Percentiles rank a stretch among this genome's conserved stretches.
These are phyloP conservation scores for Vimba vimba DNA, from an alignment of 2,113 vertebrate species.

Conservation along the genomic window DNA sequence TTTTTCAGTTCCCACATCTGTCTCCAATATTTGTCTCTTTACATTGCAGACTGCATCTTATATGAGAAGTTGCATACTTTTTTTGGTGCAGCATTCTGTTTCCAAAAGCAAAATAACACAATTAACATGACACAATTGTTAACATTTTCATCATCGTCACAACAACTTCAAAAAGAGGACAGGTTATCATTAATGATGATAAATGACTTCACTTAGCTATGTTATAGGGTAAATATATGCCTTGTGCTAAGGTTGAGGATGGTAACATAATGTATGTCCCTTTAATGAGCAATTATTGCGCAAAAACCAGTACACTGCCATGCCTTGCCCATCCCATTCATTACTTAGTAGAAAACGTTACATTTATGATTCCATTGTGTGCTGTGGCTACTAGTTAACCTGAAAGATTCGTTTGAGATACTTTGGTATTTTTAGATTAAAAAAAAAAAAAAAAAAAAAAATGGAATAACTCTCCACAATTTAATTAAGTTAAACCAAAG, in stretches of 20 bases:
- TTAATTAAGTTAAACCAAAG: too few species aligned
- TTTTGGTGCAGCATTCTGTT: background rate
- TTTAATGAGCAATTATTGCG: too few species aligned
- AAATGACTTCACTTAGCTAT: background rate
- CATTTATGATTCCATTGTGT: background rate
- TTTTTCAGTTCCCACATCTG: conserved; percentile 24
- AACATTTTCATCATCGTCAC: background rate
- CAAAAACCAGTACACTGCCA: background rate
- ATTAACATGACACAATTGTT: too few species aligned
- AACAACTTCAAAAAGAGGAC: background rate
- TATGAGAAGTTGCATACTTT: background rate
- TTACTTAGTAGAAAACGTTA: background rate
- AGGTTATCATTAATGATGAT: background rate
- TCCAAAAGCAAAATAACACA: background rate
- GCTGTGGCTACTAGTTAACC: background rate
- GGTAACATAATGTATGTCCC: too few species aligned
- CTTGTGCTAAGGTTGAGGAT: too few species aligned
- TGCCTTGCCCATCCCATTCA: background rate
- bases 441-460: too few species aligned
- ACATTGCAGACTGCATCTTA: background rate
- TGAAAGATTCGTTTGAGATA: too few species aligned
- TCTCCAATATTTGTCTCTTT: conserved; percentile 6
- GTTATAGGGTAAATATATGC: background rate
- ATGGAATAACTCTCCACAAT: too few species aligned
- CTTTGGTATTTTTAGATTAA: too few species aligned